Conservation (phyloP, 2,113 vertebrate species). For the Euleptes europaea region DNA sequence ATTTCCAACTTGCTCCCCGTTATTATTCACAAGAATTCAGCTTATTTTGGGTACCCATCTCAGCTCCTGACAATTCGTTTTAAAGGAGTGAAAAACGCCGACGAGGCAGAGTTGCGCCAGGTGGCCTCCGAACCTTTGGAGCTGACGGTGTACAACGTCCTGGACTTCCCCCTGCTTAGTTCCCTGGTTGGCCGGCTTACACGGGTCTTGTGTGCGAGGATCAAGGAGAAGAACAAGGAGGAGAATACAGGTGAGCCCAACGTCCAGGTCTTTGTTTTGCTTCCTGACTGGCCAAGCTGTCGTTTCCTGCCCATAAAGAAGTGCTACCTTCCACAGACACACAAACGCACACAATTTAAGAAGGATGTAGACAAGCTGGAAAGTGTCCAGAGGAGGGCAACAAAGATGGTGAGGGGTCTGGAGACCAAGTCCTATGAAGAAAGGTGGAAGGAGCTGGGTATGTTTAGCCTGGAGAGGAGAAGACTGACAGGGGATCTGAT, state of each 20-base stretch:
- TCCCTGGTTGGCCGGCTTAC: constrained; percentile 83
- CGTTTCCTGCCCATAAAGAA: neutral
- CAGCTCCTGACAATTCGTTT: neutral
- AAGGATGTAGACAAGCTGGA: too few species aligned
- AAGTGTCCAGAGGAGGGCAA: too few species aligned
- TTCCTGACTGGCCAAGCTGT: neutral
- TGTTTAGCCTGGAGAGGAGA: too few species aligned
- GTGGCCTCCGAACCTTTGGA: constrained; percentile 88
- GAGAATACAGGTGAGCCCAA: constrained; percentile 53
- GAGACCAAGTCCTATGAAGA: too few species aligned
- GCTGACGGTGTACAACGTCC: constrained; percentile 86
- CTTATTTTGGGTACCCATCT: neutral
- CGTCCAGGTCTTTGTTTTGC: neutral
- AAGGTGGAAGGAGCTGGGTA: too few species aligned
- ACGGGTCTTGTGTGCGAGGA: constrained; percentile 84
- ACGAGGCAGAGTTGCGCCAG: constrained; percentile 87
- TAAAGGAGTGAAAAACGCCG: constrained; percentile 92
- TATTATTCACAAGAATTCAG: too few species aligned
- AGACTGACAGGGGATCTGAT: too few species aligned
- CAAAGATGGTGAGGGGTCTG: too few species aligned
- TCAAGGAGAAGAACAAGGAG: constrained; percentile 78
- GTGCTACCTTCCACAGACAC: too few species aligned
- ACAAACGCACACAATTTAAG: too few species aligned
- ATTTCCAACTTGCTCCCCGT: too few species aligned
- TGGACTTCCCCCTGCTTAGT: constrained; percentile 89